Evolutionary conservation across 2,888 invertebrate genomes (phyloP), one percentile per base, ranked within the genome.

Genomic region (Drosophila limbata): DNA sequence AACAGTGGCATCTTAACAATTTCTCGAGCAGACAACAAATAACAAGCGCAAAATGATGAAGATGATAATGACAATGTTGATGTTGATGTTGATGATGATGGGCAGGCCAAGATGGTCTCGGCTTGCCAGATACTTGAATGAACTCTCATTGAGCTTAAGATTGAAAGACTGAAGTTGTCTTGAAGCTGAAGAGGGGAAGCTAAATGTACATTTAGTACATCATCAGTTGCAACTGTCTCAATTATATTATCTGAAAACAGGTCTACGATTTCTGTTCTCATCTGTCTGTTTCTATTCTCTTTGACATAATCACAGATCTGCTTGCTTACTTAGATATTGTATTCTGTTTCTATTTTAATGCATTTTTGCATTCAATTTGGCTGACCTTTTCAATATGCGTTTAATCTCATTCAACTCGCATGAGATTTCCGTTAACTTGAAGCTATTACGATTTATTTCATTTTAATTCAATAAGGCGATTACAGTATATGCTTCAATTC

Each of bases 21-120:
- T 88, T 85, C 85, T 78, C 75, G 60, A 85, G 69, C 80, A 80
- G 88, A 79, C 80, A 88, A 52, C 80, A 84, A 82, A 84, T 70
- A 84, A 77, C 67, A 67, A 63, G 73, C 63, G 60, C 77, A 80
- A 85, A 82, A 69, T 55, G 47, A 47, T 65, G 33, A 33, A n/a
- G 11, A 17, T 17, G 45, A 55, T 56, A 51, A 35, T 35, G 64
- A 70, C 60, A 59, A 62, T 48, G 57, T 63, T 70, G 56, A 44
- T 45, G 37, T 17, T 33, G 25, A 48, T 56, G 51, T 19, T 40
- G 62, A 70, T 51, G 66, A 65, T 65, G 62, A 59, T 66, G 64
- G 78, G 51, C 73, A 63, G 56, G 39, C 62, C 25, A n/a, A 52
- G 52, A 68, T 48, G 33, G 64, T 33, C 69, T 56, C 59, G 55